Percentiles rank a stretch among this genome's conserved stretches.
phyloP scores from a whole-genome alignment of 2,113 vertebrate genomes.

The Ptychochromis oligacanthus region DNA sequence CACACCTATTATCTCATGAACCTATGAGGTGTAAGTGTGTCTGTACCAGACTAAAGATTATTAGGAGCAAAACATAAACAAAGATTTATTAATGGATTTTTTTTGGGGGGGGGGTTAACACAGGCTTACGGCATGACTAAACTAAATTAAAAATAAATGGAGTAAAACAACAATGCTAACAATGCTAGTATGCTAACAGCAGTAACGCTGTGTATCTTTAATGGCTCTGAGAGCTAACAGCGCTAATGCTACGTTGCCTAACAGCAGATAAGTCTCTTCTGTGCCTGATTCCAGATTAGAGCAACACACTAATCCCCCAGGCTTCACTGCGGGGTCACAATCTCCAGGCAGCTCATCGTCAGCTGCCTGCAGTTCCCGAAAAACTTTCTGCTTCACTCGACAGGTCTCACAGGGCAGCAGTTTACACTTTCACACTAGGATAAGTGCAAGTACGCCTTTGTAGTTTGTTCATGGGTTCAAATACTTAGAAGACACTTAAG shows the following conservation, averaged over 20 bases:
- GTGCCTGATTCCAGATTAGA: slow-evolving; percentile 80
- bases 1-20: slow-evolving; percentile 51
- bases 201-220: not conserved
- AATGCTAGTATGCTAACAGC: not conserved
- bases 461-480: not conserved
- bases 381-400: slow-evolving; percentile 41
- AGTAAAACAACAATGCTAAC: not conserved
- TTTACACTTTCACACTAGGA: slow-evolving; percentile 1
- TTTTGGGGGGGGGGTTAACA: too few relatives aligned
- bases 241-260: slow-evolving; percentile 64
- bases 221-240: slow-evolving; percentile 46
- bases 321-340: slow-evolving; percentile 72
- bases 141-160: not conserved
- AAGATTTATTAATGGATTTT: not conserved
- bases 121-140: accelerated
- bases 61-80: slow-evolving; percentile 11
- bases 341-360: slow-evolving; percentile 71
- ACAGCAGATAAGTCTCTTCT: slow-evolving; percentile 67
- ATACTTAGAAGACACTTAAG: not conserved
- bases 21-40: slow-evolving; percentile 29
- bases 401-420: slow-evolving; percentile 14
- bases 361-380: slow-evolving; percentile 51
- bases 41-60: slow-evolving; percentile 18
- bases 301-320: slow-evolving; percentile 72
- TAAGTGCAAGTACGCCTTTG: not conserved